phyloP scores from a whole-genome alignment of 2,797 vertebrate genomes.

The Gadopsis marmoratus region DNA sequence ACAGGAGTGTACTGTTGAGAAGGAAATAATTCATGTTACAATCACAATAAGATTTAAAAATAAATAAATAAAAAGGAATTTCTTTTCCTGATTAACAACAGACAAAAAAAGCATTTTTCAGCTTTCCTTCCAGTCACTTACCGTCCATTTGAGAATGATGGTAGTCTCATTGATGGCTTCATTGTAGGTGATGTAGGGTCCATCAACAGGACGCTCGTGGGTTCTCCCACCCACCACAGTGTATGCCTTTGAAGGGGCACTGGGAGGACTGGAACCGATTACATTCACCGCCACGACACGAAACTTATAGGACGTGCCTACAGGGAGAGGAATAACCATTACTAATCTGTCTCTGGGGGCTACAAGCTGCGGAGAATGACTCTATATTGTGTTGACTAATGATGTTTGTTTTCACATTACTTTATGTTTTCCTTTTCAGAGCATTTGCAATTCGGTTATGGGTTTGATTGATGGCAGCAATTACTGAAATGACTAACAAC shows the following conservation, averaged over 20 bases:
- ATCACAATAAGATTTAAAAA: slow-evolving; percentile 12
- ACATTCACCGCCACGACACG: slow-evolving; percentile 96
- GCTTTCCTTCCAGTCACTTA: slow-evolving; percentile 70
- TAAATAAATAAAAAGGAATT: neutral
- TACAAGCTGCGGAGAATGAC: neutral
- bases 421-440: slow-evolving; percentile 61
- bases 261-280: slow-evolving; percentile 95
- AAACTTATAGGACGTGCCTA: slow-evolving; percentile 96
- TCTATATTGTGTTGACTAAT: slow-evolving; percentile 45
- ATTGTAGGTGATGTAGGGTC: slow-evolving; percentile 98
- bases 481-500: slow-evolving; percentile 76
- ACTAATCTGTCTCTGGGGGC: slow-evolving; percentile 27
- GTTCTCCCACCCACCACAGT: slow-evolving; percentile 91
- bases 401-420: slow-evolving; percentile 58
- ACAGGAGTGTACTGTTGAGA: slow-evolving; percentile 90
- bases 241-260: slow-evolving; percentile 93
- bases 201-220: slow-evolving; percentile 91
- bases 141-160: slow-evolving; percentile 98
- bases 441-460: slow-evolving; percentile 47
- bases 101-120: neutral
- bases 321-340: slow-evolving; percentile 3
- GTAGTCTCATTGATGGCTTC: slow-evolving; percentile 98
- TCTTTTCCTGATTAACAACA: neutral
- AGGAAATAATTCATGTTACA: slow-evolving; percentile 29
- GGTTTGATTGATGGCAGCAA: slow-evolving; percentile 74